Conservation (phyloP, 2,888 invertebrate species). For the Troglohyphantes excavatus region DNA sequence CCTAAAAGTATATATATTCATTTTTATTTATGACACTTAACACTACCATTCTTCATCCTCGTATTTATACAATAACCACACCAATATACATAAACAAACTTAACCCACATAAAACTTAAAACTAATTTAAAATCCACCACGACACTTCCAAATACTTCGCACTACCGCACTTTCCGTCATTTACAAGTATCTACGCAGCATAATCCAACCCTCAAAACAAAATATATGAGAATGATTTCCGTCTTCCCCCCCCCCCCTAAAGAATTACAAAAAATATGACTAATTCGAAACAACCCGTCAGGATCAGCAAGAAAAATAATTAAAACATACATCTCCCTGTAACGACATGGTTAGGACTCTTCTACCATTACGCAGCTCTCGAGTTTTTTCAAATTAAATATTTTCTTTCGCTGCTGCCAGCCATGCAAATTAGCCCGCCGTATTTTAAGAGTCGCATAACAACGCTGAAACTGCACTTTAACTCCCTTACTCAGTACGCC, state of each 20-base stretch:
- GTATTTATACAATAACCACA: no score
- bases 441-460: constrained; percentile 64
- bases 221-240: constrained; percentile 2
- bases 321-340: constrained; percentile 42
- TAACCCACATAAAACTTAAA: neutral
- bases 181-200: constrained; percentile 9
- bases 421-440: constrained; percentile 61
- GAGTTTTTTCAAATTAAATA: constrained; percentile 21
- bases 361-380: neutral
- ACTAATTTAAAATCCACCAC: no score
- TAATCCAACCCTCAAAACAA: constrained; percentile 19
- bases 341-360: constrained; percentile 17
- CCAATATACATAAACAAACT: no score
- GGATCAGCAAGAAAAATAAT: constrained; percentile 46
- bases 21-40: no score
- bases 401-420: constrained; percentile 21
- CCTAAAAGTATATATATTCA: no score
- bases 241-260: constrained; percentile 23
- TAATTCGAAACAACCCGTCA: constrained; percentile 29
- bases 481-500: constrained; percentile 35
- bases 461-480: constrained; percentile 55
- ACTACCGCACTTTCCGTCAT: constrained; percentile 15
- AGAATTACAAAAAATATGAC: constrained; percentile 39
- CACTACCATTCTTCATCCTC: no score
- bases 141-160: no score